Base-by-base conservation (phyloP, 23 tunicate species). In the Trididemnum miniatum region DNA sequence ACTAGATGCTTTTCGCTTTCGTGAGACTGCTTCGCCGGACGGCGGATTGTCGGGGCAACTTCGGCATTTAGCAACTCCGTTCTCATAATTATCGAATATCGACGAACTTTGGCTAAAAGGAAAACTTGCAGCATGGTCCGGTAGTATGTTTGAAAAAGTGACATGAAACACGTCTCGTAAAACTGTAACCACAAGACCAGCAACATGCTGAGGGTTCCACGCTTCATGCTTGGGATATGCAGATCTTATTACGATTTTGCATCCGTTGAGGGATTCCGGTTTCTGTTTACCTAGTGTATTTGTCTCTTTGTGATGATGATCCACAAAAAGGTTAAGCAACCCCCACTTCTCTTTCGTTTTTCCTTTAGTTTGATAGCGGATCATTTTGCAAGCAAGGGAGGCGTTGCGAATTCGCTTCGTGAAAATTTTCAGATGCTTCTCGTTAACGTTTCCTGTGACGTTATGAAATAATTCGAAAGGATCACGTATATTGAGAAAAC, bases 401-500 rank as follows among this genome's bases (percentile, higher is more conserved):
- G 92, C 84, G 63, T 92, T 87, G 35, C 88, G 87, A 29, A 87
- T 60, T 25, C 88, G 72, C 65, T 75, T 77, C 15, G 77, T 71
- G 57, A 92, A 87, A 2, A 66, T 51, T 33, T 81, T 62, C 78
- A 92, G 62, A 39, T 87, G 91, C 35, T 87, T 87, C 35, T 87
- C 78, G 65, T 85, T 89, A 0, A 92, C 97, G 77, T 92, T 92
- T 18, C 85, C 92, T 2, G 97, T 86, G 49, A 92, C 91, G 71
- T 92, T 92, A 39, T 87, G 97, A 31, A 28, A 67, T 65, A 92
- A 28, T 83, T 92, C 97, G 29, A 92, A 92, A 12, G 97, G 97
- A 35, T 92, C 97, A n/a, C 84, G 85, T 34, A 92, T 79, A 51
- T 92, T 92, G 3, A 92, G 82, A 38, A 80, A 30, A 0, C 84